Evolutionary conservation across 2,113 vertebrate genomes (phyloP).

Genomic region (Perognathus longimembris): DNA sequence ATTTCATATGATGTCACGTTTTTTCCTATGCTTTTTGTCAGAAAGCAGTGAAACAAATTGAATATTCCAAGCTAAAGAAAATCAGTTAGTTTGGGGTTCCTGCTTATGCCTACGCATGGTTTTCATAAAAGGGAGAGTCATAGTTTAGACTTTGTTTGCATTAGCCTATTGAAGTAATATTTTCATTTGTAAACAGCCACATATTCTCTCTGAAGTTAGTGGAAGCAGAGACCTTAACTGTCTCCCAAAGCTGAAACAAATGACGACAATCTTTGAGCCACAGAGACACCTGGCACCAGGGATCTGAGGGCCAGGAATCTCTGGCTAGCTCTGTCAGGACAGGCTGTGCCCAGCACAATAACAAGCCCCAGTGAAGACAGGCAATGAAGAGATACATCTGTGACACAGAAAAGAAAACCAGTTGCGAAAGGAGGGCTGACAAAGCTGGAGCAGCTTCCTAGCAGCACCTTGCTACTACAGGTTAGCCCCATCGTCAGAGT

Average conservation of each 20-base stretch:
- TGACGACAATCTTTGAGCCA: neutral
- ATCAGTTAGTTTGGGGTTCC: neutral
- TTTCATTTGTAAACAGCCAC: conserved; percentile 33
- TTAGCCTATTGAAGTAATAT: neutral
- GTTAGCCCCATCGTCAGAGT: neutral
- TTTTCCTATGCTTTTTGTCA: neutral
- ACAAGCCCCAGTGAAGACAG: neutral
- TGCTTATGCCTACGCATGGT: neutral
- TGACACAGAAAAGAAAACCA: neutral
- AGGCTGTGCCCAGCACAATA: neutral
- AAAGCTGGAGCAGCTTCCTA: neutral
- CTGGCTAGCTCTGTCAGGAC: neutral
- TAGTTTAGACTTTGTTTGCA: neutral
- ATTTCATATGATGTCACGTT: neutral
- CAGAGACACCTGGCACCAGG: neutral
- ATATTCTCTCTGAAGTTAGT: conserved; percentile 33
- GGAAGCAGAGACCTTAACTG: neutral
- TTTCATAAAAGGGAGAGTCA: neutral
- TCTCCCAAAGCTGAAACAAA: neutral
- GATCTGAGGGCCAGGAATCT: neutral
- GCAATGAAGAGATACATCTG: neutral
- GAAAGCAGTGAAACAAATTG: conserved; percentile 17
- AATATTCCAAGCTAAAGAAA: conserved; percentile 24
- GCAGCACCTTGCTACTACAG: neutral
- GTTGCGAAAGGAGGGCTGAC: neutral